Conservation (phyloP, 2,797 vertebrate species). For the Heterohyrax brucei region DNA sequence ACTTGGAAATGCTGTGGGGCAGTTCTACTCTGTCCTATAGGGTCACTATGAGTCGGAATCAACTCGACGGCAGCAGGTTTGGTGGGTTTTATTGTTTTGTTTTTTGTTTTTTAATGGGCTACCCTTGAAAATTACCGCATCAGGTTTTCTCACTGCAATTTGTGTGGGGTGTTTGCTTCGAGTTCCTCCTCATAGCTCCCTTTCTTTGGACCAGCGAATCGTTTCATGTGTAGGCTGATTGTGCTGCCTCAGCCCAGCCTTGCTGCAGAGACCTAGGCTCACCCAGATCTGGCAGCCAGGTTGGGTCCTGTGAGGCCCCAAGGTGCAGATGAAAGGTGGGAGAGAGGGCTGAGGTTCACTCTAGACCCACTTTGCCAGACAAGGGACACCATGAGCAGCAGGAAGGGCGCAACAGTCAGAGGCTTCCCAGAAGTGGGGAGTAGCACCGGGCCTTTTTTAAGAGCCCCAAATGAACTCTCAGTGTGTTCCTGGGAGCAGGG, state of each 20-base stretch:
- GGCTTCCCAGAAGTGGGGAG: background rate
- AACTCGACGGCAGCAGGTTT: too few relatives aligned
- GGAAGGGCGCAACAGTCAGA: accelerated
- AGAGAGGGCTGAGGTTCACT: background rate
- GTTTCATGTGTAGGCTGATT: accelerated
- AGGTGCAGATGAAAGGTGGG: background rate
- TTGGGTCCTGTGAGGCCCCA: background rate
- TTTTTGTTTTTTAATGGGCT: too few relatives aligned
- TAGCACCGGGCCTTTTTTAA: background rate
- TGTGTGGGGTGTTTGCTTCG: too few relatives aligned
- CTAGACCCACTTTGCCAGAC: background rate
- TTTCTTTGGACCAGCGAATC: background rate
- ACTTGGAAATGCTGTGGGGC: too few relatives aligned
- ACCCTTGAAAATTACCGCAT: too few relatives aligned
- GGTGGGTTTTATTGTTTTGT: too few relatives aligned
- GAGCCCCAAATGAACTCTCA: too few relatives aligned
- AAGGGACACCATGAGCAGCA: background rate
- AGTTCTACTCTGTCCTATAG: too few relatives aligned
- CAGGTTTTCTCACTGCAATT: too few relatives aligned
- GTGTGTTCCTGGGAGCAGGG: background rate
- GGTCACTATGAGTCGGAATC: too few relatives aligned
- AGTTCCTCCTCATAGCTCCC: background rate
- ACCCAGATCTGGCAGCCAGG: background rate
- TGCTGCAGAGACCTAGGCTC: background rate
- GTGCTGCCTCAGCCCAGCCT: too few relatives aligned